Conservation (phyloP, 1,140 invertebrate species). For the Ostrea denselamellosa region DNA sequence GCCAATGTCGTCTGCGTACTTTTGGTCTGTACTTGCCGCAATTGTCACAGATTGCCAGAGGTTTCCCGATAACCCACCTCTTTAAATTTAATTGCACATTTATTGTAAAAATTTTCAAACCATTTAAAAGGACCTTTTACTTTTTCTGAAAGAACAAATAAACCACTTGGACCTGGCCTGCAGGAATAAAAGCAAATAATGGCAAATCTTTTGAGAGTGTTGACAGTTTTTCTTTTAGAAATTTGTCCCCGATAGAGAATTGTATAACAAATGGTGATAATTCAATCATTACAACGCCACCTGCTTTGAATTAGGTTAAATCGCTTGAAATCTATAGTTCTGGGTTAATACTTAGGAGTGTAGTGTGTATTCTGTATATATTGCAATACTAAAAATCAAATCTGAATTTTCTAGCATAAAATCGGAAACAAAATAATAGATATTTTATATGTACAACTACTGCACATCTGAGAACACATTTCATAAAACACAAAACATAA, state of each 20-base stretch:
- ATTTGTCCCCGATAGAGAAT: conserved; percentile 13
- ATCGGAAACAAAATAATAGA: too few relatives aligned
- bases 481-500: too few relatives aligned
- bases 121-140: conserved; percentile 36
- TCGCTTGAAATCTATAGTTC: background rate
- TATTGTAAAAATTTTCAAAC: conserved; percentile 33
- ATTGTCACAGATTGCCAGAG: background rate
- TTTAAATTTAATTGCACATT: conserved; percentile 34
- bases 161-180: background rate
- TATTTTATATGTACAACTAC: too few relatives aligned
- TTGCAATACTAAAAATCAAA: too few relatives aligned
- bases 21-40: background rate
- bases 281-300: conserved; percentile 25
- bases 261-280: conserved; percentile 3
- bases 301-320: conserved; percentile 21
- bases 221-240: conserved; percentile 22
- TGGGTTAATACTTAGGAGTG: background rate
- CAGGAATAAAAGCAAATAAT: conserved; percentile 28
- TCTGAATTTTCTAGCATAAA: too few relatives aligned
- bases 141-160: background rate
- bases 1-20: background rate
- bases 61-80: conserved; percentile 10
- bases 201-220: conserved; percentile 36
- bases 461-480: too few relatives aligned
- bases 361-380: background rate